phyloP scores from a whole-genome alignment of 1,140 invertebrate species.

The Macrobrachium rosenbergii region DNA sequence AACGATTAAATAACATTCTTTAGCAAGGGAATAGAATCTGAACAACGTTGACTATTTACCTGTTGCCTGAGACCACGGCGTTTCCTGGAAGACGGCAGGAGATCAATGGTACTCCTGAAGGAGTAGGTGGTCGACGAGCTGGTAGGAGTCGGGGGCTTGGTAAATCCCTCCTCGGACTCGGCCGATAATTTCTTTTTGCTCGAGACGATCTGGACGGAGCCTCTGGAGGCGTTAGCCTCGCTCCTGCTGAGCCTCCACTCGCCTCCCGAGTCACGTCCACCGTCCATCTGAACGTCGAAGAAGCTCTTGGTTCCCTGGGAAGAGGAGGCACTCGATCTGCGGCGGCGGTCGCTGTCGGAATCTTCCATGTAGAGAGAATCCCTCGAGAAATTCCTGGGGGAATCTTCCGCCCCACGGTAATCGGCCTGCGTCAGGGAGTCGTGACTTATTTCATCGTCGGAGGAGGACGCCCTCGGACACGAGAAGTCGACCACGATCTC shows the following conservation, averaged over 20 bases:
- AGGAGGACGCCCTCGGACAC: constrained; percentile 13
- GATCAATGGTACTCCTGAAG: constrained; percentile 61
- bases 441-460: constrained; percentile 57
- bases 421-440: constrained; percentile 46
- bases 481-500: constrained; percentile 58
- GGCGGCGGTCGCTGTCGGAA: constrained; percentile 19
- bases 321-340: not conserved
- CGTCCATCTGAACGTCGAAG: not conserved
- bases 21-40: too few relatives aligned
- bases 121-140: constrained; percentile 48
- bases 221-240: constrained; percentile 22
- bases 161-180: constrained; percentile 7
- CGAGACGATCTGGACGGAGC: constrained; percentile 25
- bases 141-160: constrained; percentile 29
- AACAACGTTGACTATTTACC: constrained; percentile 4
- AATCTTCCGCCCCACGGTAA: not conserved
- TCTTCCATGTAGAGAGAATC: constrained; percentile 49
- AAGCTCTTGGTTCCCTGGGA: not conserved
- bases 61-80: constrained; percentile 60
- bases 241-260: constrained; percentile 4
- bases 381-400: constrained; percentile 15
- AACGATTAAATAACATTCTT: too few relatives aligned
- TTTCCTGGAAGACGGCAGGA: constrained; percentile 58
- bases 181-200: constrained; percentile 3
- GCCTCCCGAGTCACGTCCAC: not conserved